Evolutionary conservation across 2,797 vertebrate species (phyloP).

Genomic region (Takifugu rubripes): DNA sequence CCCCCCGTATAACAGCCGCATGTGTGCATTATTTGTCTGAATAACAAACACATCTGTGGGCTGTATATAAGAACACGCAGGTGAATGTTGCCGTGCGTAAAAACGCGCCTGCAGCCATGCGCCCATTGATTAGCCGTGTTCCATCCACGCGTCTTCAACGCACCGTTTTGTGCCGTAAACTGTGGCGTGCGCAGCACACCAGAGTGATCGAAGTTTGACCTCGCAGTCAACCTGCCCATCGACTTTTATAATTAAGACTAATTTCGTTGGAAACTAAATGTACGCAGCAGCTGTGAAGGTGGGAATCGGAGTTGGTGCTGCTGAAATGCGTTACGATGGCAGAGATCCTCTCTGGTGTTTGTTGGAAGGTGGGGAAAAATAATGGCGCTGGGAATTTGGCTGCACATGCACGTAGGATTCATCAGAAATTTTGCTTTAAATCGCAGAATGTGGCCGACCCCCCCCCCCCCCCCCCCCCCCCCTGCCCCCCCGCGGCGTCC

Average conservation of each 20-base stretch:
- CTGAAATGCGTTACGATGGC: too few species aligned
- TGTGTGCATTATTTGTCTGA: neutral
- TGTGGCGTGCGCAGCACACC: conserved; percentile 4
- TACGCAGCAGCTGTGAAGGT: neutral
- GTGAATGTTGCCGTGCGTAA: neutral
- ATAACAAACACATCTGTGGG: neutral
- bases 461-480: conserved; percentile 25
- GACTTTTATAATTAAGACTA: conserved; percentile 42
- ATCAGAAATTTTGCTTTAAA: conserved; percentile 14
- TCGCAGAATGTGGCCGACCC: conserved; percentile 19
- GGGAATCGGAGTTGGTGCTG: neutral
- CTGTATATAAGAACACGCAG: neutral
- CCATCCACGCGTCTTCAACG: conserved; percentile 26
- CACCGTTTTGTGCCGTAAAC: conserved; percentile 4
- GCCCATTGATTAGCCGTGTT: conserved; percentile 32
- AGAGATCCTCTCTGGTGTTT: neutral
- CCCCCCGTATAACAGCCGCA: too few species aligned
- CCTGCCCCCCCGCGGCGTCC: conserved; percentile 53
- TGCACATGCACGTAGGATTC: conserved; percentile 39
- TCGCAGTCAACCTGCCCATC: conserved; percentile 27
- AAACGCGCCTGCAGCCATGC: conserved; percentile 9
- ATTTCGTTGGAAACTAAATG: conserved; percentile 30
- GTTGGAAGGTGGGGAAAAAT: neutral
- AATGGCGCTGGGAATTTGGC: neutral
- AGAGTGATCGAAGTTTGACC: conserved; percentile 49